These are phyloP conservation scores for Scartelaos histophorus DNA, from an alignment of 2,113 vertebrate species.

Conservation along the genomic window DNA sequence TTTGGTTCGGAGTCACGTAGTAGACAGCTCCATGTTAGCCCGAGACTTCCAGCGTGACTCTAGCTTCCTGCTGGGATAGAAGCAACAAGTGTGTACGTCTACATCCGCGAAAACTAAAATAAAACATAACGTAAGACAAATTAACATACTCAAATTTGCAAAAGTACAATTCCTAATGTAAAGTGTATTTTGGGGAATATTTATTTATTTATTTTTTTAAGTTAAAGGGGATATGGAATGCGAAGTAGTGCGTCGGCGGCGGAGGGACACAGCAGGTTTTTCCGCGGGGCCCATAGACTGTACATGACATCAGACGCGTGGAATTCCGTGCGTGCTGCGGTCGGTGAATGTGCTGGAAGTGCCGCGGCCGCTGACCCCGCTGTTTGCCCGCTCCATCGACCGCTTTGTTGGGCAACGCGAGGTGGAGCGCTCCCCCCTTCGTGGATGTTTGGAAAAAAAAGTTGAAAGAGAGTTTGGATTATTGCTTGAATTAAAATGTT, in stretches of 20 bases:
- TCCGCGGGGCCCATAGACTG: constrained; percentile 36
- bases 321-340: constrained; percentile 79
- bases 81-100: constrained; percentile 60
- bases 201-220: neutral
- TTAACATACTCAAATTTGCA: neutral
- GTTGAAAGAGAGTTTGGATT: no score
- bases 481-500: no score
- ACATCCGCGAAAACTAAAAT: constrained; percentile 73
- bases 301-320: constrained; percentile 89
- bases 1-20: constrained; percentile 20
- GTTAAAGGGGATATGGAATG: neutral
- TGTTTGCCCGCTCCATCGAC: constrained; percentile 50
- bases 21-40: constrained; percentile 37
- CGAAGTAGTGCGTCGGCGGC: constrained; percentile 48
- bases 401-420: constrained; percentile 3
- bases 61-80: constrained; percentile 83
- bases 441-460: neutral
- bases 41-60: constrained; percentile 70
- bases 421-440: neutral
- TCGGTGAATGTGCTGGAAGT: constrained; percentile 1
- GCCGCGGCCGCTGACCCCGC: constrained; percentile 36
- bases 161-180: no score
- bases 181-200: neutral
- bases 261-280: constrained; percentile 62
- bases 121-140: no score